Percentiles rank a stretch among this genome's conserved stretches.
These are phyloP conservation scores for Scrobipalpa atriplicella DNA, from an alignment of 2,888 invertebrate genomes.

Conservation along the genomic window DNA sequence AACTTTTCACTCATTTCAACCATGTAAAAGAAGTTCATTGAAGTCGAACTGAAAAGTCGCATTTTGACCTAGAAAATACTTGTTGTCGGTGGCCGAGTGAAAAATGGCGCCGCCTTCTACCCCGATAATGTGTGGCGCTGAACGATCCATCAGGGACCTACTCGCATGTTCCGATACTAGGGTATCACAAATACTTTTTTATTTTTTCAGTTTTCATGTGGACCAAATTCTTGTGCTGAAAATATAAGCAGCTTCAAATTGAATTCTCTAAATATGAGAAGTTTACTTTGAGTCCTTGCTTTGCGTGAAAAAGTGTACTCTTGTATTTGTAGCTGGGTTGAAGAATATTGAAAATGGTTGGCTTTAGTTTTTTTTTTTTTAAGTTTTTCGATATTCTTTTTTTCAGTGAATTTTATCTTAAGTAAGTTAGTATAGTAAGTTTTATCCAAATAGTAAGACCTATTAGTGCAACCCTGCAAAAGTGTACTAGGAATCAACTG, in stretches of 20 bases:
- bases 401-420: too few species aligned
- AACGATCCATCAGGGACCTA: slow-evolving; percentile 57
- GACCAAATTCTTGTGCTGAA: slow-evolving; percentile 26
- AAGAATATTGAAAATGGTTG: too few species aligned
- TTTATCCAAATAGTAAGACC: too few species aligned
- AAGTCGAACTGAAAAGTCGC: slow-evolving; percentile 13
- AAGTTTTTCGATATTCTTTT: too few species aligned
- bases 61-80: slow-evolving; percentile 34
- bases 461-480: neutral
- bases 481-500: neutral
- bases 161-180: slow-evolving; percentile 40
- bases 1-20: too few species aligned
- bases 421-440: too few species aligned
- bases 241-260: too few species aligned
- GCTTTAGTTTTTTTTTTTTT: too few species aligned
- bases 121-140: slow-evolving; percentile 65
- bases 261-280: too few species aligned
- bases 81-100: slow-evolving; percentile 55
- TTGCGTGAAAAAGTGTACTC: too few species aligned
- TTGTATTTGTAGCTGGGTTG: too few species aligned
- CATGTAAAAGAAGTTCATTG: neutral
- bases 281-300: too few species aligned
- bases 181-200: slow-evolving; percentile 30
- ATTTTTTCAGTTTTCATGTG: slow-evolving; percentile 25
- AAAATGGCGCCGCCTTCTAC: slow-evolving; percentile 60